Evolutionary conservation across 2,113 vertebrate genomes (phyloP).

Genomic region (Nipponia nippon): DNA sequence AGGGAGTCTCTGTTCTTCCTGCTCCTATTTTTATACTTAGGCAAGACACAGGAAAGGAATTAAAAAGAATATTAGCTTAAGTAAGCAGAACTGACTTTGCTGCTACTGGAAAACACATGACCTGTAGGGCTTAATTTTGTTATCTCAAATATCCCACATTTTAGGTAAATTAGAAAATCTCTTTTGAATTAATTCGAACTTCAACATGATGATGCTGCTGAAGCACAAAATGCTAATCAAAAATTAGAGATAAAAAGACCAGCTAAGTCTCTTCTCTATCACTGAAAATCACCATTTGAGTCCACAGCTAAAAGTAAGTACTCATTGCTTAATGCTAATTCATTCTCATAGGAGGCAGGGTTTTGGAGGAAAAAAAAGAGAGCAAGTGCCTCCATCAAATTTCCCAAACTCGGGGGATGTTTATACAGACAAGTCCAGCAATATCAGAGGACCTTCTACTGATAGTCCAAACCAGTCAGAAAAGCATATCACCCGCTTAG

Average conservation of each 20-base stretch:
- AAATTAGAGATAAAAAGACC: conserved; percentile 32
- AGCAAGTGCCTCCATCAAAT: not conserved
- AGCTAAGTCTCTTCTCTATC: conserved; percentile 16
- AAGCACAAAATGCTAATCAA: conserved; percentile 50
- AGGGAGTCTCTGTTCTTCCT: not conserved
- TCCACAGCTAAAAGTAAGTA: not conserved
- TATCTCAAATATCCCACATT: conserved; percentile 60
- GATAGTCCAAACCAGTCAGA: not conserved
- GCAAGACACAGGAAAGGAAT: conserved; percentile 5
- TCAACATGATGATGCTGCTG: conserved; percentile 1
- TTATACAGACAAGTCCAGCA: not conserved
- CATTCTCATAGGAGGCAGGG: not conserved
- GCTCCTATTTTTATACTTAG: conserved; percentile 7
- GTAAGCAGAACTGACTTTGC: conserved; percentile 54
- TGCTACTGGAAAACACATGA: conserved; percentile 22
- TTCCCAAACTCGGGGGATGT: not conserved
- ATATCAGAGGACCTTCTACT: not conserved
- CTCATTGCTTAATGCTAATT: not conserved
- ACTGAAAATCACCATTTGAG: not conserved
- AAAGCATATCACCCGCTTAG: not conserved
- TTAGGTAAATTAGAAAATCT: conserved; percentile 57
- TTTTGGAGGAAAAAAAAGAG: not conserved
- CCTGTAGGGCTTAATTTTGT: conserved; percentile 31
- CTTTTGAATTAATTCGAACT: conserved; percentile 49
- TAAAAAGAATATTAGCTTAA: conserved; percentile 39